These are phyloP conservation scores for Drosophila rellima DNA, from an alignment of 2,888 invertebrate genomes.

Conservation along the genomic window DNA sequence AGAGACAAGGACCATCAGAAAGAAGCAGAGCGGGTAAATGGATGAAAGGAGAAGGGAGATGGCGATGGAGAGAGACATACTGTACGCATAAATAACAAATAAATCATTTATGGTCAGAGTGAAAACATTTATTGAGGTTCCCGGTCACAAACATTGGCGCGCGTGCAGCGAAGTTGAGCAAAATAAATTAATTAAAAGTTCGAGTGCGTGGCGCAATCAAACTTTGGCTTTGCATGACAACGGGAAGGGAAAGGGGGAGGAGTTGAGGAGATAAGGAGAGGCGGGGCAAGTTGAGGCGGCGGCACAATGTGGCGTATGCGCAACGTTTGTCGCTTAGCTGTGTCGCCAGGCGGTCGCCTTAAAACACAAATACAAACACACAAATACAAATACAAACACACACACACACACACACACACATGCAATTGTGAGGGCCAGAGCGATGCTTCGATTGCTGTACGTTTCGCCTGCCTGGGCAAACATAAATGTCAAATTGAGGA, in stretches of 20 bases:
- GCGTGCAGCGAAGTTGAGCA: slow-evolving; percentile 47
- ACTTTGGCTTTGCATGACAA: slow-evolving; percentile 46
- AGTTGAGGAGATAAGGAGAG: not conserved
- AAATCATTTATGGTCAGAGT: slow-evolving; percentile 78
- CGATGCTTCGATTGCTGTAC: slow-evolving; percentile 60
- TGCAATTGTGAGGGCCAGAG: slow-evolving; percentile 52
- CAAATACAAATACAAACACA: slow-evolving; percentile 13
- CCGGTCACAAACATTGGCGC: slow-evolving; percentile 36
- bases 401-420: slow-evolving; percentile 11
- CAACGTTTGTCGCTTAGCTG: slow-evolving; percentile 45
- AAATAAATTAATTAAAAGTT: slow-evolving; percentile 81
- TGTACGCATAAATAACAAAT: slow-evolving; percentile 78
- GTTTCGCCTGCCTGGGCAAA: slow-evolving; percentile 53
- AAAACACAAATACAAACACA: slow-evolving; percentile 29
- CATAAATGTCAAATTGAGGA: slow-evolving; percentile 81
- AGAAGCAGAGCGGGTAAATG: not conserved
- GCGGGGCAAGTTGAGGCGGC: slow-evolving; percentile 12
- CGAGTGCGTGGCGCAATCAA: slow-evolving; percentile 63
- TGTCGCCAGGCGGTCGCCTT: slow-evolving; percentile 55
- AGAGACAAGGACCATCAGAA: slow-evolving; percentile 17
- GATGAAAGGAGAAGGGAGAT: not conserved
- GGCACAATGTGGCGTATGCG: slow-evolving; percentile 47
- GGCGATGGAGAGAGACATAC: not conserved
- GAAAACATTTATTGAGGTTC: slow-evolving; percentile 78
- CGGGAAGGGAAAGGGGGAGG: not conserved